Base-by-base conservation (phyloP, 2,113 vertebrate genomes). In the Rutilus rutilus region DNA sequence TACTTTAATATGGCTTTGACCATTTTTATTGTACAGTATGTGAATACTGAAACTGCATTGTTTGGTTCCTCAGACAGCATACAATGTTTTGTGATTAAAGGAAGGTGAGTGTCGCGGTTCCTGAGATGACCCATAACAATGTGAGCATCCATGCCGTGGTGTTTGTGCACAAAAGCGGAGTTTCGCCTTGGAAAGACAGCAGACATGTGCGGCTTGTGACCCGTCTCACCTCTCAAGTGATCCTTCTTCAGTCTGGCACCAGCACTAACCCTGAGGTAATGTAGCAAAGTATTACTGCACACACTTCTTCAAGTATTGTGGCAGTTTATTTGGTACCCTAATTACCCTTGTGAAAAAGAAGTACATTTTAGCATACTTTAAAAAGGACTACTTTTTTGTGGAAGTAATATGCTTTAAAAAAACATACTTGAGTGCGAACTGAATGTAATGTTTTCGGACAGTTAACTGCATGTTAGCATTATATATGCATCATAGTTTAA, bases 61-160 rank as follows among this genome's bases (percentile, higher is more conserved):
- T 30, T 36, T 15, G 10, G 30, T 17, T 60, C 21, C 6, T 78
- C 52, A 59, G 33, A 59, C 8, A 39, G 77, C 33, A 71, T 39
- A 27, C 81, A 8, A 15, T 65, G 45, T 85, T 11, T 67, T 23
- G n/a, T 74, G 19, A 69, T 77, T 42, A 11, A 52, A 99, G 98
- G 93, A 96, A 93, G 57, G 96, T 99, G 85, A 98, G 96, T 78
- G 94, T 99, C 36, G 93, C 95, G 74, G 93, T 99, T 88, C 97
- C 97, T 87, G 96, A 97, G 93, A 96, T 96, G 90, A 98, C 96
- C 0, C 93, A 96, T 60, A 96, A 95, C 89, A 99, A 99, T 1
- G 97, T 97, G 82, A 97, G 96, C 0, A 90, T 99, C 60, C 97
- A 97, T 69, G 97, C 97, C 0, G 96, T 97, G 25, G 92, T 99